Evolutionary conservation across 2,113 vertebrate species (phyloP), one percentile per base, ranked within the genome.

Genomic region (Cephalopholis sonnerati): DNA sequence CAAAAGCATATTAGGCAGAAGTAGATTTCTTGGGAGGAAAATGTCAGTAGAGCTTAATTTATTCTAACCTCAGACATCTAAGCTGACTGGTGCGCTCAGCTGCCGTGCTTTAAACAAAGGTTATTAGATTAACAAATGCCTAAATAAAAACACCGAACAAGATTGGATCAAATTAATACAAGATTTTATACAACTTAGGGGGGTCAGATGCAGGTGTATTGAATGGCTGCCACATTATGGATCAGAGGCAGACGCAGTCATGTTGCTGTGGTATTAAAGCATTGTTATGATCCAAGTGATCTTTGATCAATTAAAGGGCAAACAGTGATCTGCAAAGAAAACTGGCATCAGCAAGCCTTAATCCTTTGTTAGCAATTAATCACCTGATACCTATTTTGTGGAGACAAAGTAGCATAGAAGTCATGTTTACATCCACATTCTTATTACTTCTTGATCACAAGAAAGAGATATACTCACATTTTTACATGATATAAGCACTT

Each of bases 1-100:
- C 89, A 84, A 90, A 89, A 91, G 89, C 81, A 85, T 81, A 91
- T 93, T 93, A 92, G 89, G 74, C 71, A 84, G 78, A 82, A 81
- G 67, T 63, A 69, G 71, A 83, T 79, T 87, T 87, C 70, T 77
- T 72, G 71, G 86, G 89, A 84, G 81, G 91, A 44, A 84, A 86
- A 80, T 88, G 79, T 85, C 89, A 84, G 77, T 9, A 39, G 46
- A 83, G 78, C 68, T 84, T 80, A 77, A 92, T 89, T 86, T 87
- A 83, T 89, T 83, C 83, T 41, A 57, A 84, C 70, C 78, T 90
- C 77, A 87, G 75, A 92, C 75, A 64, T 82, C 68, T 20, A 39
- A 85, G 62, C 67, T 71, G 72, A 74, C 79, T 70, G 71, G 3
- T 44, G 69, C 2, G 39, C 44, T 70, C 66, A 13, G 46, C 55